Conservation (phyloP, 2,888 invertebrate genomes). For the Cryptophagus acutangulus region DNA sequence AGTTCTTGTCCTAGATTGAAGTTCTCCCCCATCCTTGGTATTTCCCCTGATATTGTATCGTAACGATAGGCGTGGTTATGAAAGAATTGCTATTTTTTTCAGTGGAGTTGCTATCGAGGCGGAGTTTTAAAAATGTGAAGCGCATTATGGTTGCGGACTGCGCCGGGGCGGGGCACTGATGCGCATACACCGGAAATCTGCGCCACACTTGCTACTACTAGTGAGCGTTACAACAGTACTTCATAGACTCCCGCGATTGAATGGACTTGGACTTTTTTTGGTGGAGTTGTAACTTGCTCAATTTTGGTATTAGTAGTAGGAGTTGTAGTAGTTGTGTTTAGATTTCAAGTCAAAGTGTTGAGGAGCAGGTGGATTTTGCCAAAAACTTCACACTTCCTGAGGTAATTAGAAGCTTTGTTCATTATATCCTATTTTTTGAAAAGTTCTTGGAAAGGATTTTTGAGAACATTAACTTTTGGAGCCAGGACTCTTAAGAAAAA, state of each 20-base stretch:
- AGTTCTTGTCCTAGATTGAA: slow-evolving; percentile 7
- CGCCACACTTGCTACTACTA: slow-evolving; percentile 36
- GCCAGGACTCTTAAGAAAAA: too few relatives aligned
- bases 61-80: slow-evolving; percentile 36
- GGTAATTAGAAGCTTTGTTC: too few relatives aligned
- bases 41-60: slow-evolving; percentile 24
- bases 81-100: slow-evolving; percentile 41
- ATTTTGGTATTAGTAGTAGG: too few relatives aligned
- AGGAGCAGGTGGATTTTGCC: too few relatives aligned
- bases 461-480: too few relatives aligned
- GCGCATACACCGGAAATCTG: slow-evolving; percentile 43
- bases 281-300: too few relatives aligned
- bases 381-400: too few relatives aligned
- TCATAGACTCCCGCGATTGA: slow-evolving; percentile 26
- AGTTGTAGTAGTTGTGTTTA: too few relatives aligned
- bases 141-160: slow-evolving; percentile 40
- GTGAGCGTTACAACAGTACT: slow-evolving; percentile 23
- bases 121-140: slow-evolving; percentile 44
- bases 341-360: too few relatives aligned
- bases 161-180: slow-evolving; percentile 39
- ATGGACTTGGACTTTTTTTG: slow-evolving; percentile 14
- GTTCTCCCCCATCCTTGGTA: slow-evolving; percentile 25
- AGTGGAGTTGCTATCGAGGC: slow-evolving; percentile 33
- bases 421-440: too few relatives aligned
- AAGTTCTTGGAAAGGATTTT: too few relatives aligned